Base-by-base conservation (phyloP, 2,888 invertebrate genomes). In the Chrysina gloriosa region DNA sequence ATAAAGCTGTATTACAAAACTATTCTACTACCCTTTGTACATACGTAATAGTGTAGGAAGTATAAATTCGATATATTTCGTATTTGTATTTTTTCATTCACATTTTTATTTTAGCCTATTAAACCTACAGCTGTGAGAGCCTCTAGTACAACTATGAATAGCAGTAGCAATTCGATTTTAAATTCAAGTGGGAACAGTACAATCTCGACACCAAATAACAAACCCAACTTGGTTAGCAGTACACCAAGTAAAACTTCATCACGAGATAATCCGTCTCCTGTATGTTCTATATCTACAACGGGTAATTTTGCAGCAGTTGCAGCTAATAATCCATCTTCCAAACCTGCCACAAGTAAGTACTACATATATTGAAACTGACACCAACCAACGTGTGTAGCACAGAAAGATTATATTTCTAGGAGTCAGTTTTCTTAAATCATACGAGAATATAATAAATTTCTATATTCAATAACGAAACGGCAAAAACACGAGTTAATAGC, bases 111-210 rank as follows among this genome's bases (percentile, higher is more conserved):
- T 77, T 86, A 94, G 92, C 93, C 92, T 83, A 90, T 95, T 75
- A 95, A 95, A 86, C 95, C 95, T 72, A 91, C 91, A 81, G 92
- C 95, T 75, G 90, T 95, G 77, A 89, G 90, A 84, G 90, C 90
- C 84, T 88, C 84, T 80, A 84, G 79, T 71, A 76, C 78, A 52
- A 76, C 75, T 66, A 76, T 77, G 78, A 86, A 85, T 80, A 85
- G 81, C 80, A 86, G 84, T 81, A 83, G 81, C 78, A 85, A 81
- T 77, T 84, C 85, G 70, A 82, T 85, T 75, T 77, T 86, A 75
- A 86, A 83, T 72, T 80, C 81, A 63, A 83, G 80, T 70, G 74
- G 74, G 31, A 82, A 84, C 80, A 84, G 83, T 73, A 79, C 80
- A 71, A 79, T 77, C 69, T 82, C 83, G 67, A 82, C 81, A 70